Evolutionary conservation across 2,113 vertebrate species (phyloP).

Genomic region (Aptenodytes patagonicus): DNA sequence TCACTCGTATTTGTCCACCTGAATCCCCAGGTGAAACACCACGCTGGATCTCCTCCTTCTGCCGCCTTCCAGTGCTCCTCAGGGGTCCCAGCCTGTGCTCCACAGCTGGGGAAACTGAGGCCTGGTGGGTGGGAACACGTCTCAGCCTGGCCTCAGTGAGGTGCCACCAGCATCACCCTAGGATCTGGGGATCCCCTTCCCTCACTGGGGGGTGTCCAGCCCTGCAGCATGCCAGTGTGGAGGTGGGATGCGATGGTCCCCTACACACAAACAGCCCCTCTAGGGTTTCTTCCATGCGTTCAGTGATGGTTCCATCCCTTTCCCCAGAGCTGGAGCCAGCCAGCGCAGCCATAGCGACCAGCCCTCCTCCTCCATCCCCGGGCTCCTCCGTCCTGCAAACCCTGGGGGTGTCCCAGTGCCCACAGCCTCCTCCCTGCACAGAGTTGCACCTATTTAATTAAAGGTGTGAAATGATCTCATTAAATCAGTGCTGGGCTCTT

Average conservation of each 20-base stretch:
- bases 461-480: constrained; percentile 42
- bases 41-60: neutral
- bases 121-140: accelerated
- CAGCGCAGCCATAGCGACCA: accelerated
- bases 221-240: accelerated
- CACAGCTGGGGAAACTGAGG: neutral
- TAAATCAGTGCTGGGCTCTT: neutral
- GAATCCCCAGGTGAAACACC: neutral
- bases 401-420: neutral
- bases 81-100: accelerated
- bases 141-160: neutral
- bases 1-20: neutral
- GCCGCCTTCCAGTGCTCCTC: accelerated
- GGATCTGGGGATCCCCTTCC: neutral
- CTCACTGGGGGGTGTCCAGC: neutral
- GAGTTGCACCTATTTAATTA: constrained; percentile 10
- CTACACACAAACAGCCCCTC: neutral
- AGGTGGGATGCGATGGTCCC: neutral
- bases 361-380: neutral
- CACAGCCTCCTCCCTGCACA: neutral
- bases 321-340: neutral
- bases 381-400: neutral
- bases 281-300: accelerated
- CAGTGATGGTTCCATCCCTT: neutral
- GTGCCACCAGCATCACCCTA: neutral